Evolutionary conservation across 2,797 vertebrate genomes (phyloP).

Genomic region (Leucoraja ocellata): DNA sequence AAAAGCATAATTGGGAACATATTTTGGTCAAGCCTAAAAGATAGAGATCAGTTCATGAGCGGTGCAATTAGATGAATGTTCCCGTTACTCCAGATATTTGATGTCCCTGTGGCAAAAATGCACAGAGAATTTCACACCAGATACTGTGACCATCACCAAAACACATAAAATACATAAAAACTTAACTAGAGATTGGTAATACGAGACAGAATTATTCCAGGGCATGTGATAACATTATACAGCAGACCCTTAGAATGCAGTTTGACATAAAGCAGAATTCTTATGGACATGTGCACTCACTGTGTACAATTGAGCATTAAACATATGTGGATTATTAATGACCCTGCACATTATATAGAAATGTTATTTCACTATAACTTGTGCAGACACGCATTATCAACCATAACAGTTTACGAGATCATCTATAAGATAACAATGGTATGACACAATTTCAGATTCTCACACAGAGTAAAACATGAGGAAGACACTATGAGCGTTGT

Average conservation of each 20-base stretch:
- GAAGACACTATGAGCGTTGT: neutral
- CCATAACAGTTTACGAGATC: neutral
- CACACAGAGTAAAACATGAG: neutral
- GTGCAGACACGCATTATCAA: neutral
- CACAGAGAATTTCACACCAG: neutral
- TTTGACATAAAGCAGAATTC: neutral
- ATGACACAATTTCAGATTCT: neutral
- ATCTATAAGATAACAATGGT: neutral
- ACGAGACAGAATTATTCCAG: neutral
- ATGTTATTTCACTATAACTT: neutral
- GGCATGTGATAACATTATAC: neutral
- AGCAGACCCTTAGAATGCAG: neutral
- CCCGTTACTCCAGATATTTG: neutral
- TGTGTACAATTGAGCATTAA: neutral
- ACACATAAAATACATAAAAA: neutral
- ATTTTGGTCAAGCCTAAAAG: neutral
- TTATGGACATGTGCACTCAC: neutral
- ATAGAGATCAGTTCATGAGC: neutral
- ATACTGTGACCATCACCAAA: neutral
- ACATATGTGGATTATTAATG: neutral
- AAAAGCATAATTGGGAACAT: neutral
- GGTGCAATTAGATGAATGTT: neutral
- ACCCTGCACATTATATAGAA: neutral
- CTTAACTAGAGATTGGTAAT: neutral
- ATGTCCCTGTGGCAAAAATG: neutral